A percentile compares a stretch with the other conserved stretches of the same genome.
phyloP scores from a whole-genome alignment of 2,888 invertebrate genomes.

The Ceraclea dissimilis region DNA sequence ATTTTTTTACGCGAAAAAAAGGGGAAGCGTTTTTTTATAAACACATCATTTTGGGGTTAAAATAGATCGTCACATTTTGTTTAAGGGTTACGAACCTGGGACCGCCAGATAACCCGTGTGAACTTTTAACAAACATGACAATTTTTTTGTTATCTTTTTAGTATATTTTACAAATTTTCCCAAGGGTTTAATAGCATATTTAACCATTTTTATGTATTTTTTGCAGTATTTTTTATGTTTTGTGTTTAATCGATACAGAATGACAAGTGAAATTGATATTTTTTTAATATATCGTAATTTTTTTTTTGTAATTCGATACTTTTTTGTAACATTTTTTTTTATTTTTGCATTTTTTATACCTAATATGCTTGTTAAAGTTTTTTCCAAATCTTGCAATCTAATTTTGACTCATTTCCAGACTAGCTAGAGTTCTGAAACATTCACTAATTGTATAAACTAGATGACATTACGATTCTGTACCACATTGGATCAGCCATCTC shows the following conservation, averaged over 20 bases:
- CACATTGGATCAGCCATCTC: no score
- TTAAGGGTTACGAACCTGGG: neutral
- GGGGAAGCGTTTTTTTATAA: neutral
- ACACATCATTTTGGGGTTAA: neutral
- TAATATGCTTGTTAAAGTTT: no score
- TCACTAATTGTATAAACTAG: no score
- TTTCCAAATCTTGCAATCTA: no score
- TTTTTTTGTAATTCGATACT: neutral
- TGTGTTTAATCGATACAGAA: conserved; percentile 15
- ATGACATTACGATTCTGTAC: no score
- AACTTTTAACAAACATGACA: neutral
- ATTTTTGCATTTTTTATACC: neutral
- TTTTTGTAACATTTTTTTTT: neutral
- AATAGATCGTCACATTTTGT: neutral
- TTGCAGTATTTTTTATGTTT: no score
- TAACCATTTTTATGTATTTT: neutral
- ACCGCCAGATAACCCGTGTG: neutral
- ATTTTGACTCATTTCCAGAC: no score
- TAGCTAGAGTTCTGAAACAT: no score
- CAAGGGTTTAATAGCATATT: neutral
- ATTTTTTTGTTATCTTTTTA: neutral
- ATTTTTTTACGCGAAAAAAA: neutral
- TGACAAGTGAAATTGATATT: conserved; percentile 23
- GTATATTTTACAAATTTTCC: neutral
- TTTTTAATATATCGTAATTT: neutral